Conservation (phyloP, 2,113 vertebrate genomes). For the Sebastes fasciatus region DNA sequence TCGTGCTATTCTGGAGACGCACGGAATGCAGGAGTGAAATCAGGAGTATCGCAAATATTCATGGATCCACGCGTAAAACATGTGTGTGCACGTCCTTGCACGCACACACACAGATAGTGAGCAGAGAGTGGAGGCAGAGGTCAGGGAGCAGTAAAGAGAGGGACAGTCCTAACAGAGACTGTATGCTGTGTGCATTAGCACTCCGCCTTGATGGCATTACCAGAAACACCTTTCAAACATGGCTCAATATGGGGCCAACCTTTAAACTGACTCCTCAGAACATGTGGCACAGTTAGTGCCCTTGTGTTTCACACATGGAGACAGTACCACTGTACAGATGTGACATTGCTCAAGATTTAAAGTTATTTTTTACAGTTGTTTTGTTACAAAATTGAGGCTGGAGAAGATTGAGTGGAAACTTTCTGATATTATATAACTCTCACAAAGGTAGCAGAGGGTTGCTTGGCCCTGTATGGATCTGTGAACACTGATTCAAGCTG, state of each 20-base stretch:
- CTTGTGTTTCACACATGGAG: constrained; percentile 34
- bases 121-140: constrained; percentile 34
- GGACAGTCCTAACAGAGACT: not conserved
- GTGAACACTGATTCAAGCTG: constrained; percentile 38
- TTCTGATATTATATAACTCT: constrained; percentile 18
- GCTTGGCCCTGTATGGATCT: constrained; percentile 21
- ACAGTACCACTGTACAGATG: constrained; percentile 35
- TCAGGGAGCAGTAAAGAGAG: constrained; percentile 32
- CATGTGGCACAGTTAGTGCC: constrained; percentile 9
- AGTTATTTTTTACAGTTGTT: not conserved
- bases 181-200: constrained; percentile 22
- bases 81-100: constrained; percentile 22
- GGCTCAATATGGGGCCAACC: constrained; percentile 2
- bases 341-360: constrained; percentile 25
- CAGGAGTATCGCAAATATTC: constrained; percentile 16
- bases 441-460: constrained; percentile 5
- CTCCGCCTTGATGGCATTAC: constrained; percentile 36
- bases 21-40: constrained; percentile 20
- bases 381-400: not conserved
- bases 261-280: constrained; percentile 24
- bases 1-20: constrained; percentile 42
- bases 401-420: not conserved
- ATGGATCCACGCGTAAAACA: constrained; percentile 28
- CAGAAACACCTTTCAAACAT: constrained; percentile 41
- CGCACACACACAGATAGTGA: constrained; percentile 2